phyloP scores from a whole-genome alignment of 1,140 invertebrate species.

The Drosophila ficusphila region DNA sequence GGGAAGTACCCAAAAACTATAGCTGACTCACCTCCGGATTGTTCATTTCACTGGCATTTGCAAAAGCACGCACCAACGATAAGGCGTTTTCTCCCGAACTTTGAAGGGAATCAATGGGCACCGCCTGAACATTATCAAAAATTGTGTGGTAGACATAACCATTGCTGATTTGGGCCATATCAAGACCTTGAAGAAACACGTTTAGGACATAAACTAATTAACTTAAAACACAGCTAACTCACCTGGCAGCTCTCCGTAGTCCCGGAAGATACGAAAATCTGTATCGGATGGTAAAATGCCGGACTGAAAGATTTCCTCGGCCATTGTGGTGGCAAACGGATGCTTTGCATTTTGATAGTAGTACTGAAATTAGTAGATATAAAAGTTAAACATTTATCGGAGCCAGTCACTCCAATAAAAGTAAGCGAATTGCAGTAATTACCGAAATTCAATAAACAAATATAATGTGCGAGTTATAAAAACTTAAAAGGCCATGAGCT shows the following conservation, averaged over 20 bases:
- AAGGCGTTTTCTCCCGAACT: constrained; percentile 92
- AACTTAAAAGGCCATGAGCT: constrained; percentile 5
- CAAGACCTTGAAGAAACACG: constrained; percentile 32
- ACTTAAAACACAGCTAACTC: neutral
- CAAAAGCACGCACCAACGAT: constrained; percentile 87
- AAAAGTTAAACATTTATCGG: constrained; percentile 85
- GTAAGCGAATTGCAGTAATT: constrained; percentile 85
- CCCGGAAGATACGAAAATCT: constrained; percentile 97
- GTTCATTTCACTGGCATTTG: constrained; percentile 86
- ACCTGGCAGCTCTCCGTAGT: constrained; percentile 92
- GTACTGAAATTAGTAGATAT: constrained; percentile 32
- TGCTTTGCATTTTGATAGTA: constrained; percentile 84
- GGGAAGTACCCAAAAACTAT: neutral
- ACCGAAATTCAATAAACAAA: constrained; percentile 19
- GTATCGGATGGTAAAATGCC: constrained; percentile 97
- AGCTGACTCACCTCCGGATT: constrained; percentile 70
- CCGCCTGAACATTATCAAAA: constrained; percentile 90
- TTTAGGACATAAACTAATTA: neutral
- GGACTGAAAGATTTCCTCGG: constrained; percentile 97
- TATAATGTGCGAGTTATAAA: constrained; percentile 2
- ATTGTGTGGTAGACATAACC: constrained; percentile 96
- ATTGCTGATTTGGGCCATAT: constrained; percentile 87
- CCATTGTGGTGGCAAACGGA: constrained; percentile 95
- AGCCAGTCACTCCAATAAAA: neutral
- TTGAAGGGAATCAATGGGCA: constrained; percentile 92